Conservation (phyloP, 2,888 invertebrate genomes). For the Apotomis capreana region DNA sequence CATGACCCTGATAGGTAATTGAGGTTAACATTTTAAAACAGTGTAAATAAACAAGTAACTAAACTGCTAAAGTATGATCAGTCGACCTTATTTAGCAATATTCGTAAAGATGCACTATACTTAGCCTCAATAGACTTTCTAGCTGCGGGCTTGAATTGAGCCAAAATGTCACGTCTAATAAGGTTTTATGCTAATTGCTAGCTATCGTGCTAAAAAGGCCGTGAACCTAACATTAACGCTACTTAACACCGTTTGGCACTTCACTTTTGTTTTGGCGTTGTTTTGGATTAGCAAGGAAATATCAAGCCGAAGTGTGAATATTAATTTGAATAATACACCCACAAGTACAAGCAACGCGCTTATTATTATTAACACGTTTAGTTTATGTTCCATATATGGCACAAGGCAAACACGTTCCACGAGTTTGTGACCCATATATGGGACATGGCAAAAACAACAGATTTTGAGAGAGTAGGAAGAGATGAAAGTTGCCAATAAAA, state of each 20-base stretch:
- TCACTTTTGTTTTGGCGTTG: neutral
- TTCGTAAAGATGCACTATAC: constrained; percentile 21
- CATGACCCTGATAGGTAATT: too few species aligned
- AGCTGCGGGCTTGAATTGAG: constrained; percentile 24
- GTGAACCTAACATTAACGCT: constrained; percentile 30
- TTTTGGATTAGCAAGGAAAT: neutral
- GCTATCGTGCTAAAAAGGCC: constrained; percentile 23
- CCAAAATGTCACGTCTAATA: constrained; percentile 34
- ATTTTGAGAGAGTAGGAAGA: too few species aligned
- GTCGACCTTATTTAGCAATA: constrained; percentile 11
- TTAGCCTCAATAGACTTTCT: constrained; percentile 28
- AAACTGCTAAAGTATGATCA: neutral
- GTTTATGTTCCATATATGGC: too few species aligned
- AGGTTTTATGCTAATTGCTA: constrained; percentile 18
- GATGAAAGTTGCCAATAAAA: too few species aligned
- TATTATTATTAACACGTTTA: too few species aligned
- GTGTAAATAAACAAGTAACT: too few species aligned
- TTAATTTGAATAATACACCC: too few species aligned
- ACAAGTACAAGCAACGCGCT: too few species aligned
- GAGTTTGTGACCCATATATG: too few species aligned
- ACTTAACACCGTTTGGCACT: constrained; percentile 19
- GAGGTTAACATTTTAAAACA: too few species aligned
- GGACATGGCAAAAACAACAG: too few species aligned
- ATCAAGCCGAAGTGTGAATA: neutral
- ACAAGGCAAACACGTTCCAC: too few species aligned